A percentile compares a stretch with the other conserved stretches of the same genome.
phyloP scores from a whole-genome alignment of 2,797 vertebrate species.

The Trematocara caparti region DNA sequence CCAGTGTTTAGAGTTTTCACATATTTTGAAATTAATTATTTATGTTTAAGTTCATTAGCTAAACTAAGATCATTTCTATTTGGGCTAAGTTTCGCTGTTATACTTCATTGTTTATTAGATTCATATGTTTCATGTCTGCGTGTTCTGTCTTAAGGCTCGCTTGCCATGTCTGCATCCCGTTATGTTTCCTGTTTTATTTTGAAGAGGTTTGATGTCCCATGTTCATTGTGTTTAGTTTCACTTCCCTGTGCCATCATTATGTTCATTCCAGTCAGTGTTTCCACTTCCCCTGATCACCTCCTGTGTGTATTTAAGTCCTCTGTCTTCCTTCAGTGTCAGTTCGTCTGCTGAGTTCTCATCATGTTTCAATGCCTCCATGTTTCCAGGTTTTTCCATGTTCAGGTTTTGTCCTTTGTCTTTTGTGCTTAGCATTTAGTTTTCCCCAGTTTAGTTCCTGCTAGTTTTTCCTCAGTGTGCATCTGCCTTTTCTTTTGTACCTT shows the following conservation, averaged over 20 bases:
- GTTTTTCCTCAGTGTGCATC: neutral
- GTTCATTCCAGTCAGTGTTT: neutral
- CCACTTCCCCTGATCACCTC: neutral
- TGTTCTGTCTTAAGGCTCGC: rapidly evolving
- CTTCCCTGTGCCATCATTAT: neutral
- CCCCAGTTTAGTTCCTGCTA: neutral
- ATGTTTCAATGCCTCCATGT: neutral
- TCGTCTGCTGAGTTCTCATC: neutral
- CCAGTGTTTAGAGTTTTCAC: neutral
- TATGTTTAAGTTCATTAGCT: neutral
- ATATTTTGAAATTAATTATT: neutral
- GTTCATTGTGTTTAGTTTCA: neutral
- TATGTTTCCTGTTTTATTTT: neutral
- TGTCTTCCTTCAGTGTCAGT: neutral
- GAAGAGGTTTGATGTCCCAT: neutral
- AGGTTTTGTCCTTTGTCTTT: neutral
- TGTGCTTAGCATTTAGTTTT: neutral
- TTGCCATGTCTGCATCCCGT: neutral
- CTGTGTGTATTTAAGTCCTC: neutral
- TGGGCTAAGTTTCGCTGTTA: neutral
- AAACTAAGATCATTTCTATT: neutral
- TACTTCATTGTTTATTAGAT: neutral
- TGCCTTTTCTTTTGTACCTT: neutral
- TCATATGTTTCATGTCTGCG: neutral
- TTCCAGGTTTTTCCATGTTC: neutral